Percentiles rank a stretch among this genome's conserved stretches.
Conservation (phyloP, 64 coral and sea anemone species). For the Actinia equina region DNA sequence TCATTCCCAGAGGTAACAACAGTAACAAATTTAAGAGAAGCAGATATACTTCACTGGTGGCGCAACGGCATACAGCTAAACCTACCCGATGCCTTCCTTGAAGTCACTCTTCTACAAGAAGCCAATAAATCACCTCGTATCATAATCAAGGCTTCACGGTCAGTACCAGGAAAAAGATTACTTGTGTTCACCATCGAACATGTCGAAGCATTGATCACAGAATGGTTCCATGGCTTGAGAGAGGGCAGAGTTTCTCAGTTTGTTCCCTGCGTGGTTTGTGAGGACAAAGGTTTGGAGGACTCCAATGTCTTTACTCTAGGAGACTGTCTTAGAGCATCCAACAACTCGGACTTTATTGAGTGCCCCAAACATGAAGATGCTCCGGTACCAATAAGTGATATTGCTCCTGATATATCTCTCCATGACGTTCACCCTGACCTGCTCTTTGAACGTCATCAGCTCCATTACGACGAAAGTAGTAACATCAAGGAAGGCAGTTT, state of each 20-base stretch:
- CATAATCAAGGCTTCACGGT: constrained; percentile 14
- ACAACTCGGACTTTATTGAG: not conserved
- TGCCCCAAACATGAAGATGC: constrained; percentile 11
- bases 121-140: not conserved
- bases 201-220: constrained; percentile 25
- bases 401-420: constrained; percentile 30
- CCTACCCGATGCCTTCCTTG: not conserved
- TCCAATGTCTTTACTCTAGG: constrained; percentile 37
- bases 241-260: constrained; percentile 5
- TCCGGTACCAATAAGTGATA: not conserved
- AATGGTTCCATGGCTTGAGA: constrained; percentile 43
- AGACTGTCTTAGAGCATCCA: constrained; percentile 10
- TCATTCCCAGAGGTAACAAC: not conserved
- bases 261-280: constrained; percentile 42
- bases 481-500: constrained; percentile 3
- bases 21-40: not conserved
- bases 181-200: constrained; percentile 48
- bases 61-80: not conserved
- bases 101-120: not conserved
- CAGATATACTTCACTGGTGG: constrained; percentile 10
- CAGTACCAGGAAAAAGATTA: constrained; percentile 1
- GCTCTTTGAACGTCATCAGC: constrained; percentile 22
- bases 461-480: constrained; percentile 20
- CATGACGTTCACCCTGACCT: constrained; percentile 44
- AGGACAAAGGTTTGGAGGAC: not conserved